Evolutionary conservation across 1,140 invertebrate species (phyloP).

Genomic region (Lethrus apterus): DNA sequence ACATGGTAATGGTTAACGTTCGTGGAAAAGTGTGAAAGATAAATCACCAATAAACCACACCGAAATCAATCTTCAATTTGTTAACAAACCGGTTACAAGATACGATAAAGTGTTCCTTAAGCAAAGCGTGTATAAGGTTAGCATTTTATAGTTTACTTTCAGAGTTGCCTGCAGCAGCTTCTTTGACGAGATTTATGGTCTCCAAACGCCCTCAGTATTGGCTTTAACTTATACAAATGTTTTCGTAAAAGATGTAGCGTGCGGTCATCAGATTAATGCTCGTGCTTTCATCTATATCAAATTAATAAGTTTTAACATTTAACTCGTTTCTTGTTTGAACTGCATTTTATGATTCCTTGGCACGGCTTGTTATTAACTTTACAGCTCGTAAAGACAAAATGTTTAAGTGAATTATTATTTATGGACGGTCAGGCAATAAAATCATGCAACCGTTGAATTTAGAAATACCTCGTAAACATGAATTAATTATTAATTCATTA

Average conservation of each 20-base stretch:
- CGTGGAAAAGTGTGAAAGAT: slow-evolving; percentile 23
- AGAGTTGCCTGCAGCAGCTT: slow-evolving; percentile 14
- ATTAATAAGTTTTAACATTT: slow-evolving; percentile 16
- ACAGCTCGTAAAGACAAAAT: slow-evolving; percentile 11
- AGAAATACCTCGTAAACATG: slow-evolving; percentile 7
- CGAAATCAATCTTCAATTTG: slow-evolving; percentile 28
- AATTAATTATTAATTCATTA: slow-evolving; percentile 13
- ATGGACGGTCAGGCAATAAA: slow-evolving; percentile 10
- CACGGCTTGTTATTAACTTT: slow-evolving; percentile 14
- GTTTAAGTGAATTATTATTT: slow-evolving; percentile 13
- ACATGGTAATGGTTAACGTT: slow-evolving; percentile 12
- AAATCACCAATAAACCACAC: slow-evolving; percentile 22
- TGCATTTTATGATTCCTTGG: slow-evolving; percentile 16
- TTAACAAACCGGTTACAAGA: slow-evolving; percentile 26
- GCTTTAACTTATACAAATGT: slow-evolving; percentile 8
- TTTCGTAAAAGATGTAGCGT: slow-evolving; percentile 16
- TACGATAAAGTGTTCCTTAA: slow-evolving; percentile 6
- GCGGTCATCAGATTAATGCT: slow-evolving; percentile 17
- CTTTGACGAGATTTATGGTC: slow-evolving; percentile 14
- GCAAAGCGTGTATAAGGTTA: slow-evolving; percentile 13
- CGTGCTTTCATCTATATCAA: slow-evolving; percentile 13
- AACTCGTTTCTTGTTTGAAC: slow-evolving; percentile 12
- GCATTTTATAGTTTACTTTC: slow-evolving; percentile 11
- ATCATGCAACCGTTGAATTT: slow-evolving; percentile 14
- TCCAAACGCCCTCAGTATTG: slow-evolving; percentile 14